Percentiles rank a stretch among this genome's conserved stretches.
phyloP scores from a whole-genome alignment of 2,888 invertebrate genomes.

The Steromphala cineraria region DNA sequence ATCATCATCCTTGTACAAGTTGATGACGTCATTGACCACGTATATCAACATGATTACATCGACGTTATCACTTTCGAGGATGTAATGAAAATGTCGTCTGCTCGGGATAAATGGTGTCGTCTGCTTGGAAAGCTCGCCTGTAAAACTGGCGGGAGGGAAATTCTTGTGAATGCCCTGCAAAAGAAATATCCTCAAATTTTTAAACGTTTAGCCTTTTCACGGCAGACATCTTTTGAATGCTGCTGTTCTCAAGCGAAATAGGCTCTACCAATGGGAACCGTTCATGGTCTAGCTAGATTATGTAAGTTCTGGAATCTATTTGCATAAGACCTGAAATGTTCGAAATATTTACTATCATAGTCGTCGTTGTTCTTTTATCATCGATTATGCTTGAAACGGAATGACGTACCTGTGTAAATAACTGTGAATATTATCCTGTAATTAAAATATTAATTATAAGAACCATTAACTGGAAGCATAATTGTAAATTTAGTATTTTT shows the following conservation, averaged over 20 bases:
- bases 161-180: neutral
- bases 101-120: neutral
- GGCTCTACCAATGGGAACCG: too few relatives aligned
- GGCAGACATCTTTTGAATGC: neutral
- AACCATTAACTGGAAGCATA: too few relatives aligned
- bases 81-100: neutral
- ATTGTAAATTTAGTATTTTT: too few relatives aligned
- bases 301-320: too few relatives aligned
- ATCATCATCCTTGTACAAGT: neutral
- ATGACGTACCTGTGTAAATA: too few relatives aligned
- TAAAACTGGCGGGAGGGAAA: neutral
- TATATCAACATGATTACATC: neutral
- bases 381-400: too few relatives aligned
- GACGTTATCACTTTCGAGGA: neutral
- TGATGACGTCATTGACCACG: neutral
- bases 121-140: neutral
- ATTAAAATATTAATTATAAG: too few relatives aligned
- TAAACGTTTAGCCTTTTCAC: neutral
- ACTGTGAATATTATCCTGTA: too few relatives aligned
- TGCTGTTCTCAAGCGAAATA: neutral
- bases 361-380: too few relatives aligned
- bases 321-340: too few relatives aligned
- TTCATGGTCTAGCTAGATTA: too few relatives aligned
- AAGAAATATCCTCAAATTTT: neutral
- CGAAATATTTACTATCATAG: too few relatives aligned